These are phyloP conservation scores for Microctonus brassicae DNA, from an alignment of 2,888 invertebrate genomes.

Conservation along the genomic window DNA sequence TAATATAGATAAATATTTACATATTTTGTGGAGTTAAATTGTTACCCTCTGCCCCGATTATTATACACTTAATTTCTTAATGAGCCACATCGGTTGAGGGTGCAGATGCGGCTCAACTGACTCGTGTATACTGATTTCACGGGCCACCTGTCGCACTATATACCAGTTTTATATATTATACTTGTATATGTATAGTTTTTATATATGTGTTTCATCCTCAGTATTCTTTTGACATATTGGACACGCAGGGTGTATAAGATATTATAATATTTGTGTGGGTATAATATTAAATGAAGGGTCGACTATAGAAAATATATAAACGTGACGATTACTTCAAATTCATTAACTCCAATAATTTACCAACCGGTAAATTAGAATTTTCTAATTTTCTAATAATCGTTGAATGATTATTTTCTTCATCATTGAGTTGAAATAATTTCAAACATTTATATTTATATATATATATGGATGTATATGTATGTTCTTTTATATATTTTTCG, in stretches of 20 bases:
- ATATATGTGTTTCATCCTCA: constrained; percentile 49
- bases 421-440: neutral
- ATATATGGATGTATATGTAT: neutral
- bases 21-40: constrained; percentile 31
- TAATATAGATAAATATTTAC: constrained; percentile 40
- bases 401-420: neutral
- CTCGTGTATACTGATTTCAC: constrained; percentile 68
- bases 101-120: constrained; percentile 43
- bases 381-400: too few relatives aligned
- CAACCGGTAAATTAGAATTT: too few relatives aligned
- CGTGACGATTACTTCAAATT: constrained; percentile 44
- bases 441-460: neutral
- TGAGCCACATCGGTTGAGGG: constrained; percentile 57
- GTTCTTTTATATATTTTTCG: neutral
- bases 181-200: neutral
- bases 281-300: constrained; percentile 14
- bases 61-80: constrained; percentile 61
- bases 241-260: constrained; percentile 46
- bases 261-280: too few relatives aligned
- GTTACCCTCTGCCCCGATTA: constrained; percentile 53
- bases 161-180: constrained; percentile 30
- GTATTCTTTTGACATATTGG: constrained; percentile 59
- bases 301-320: neutral
- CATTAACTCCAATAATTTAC: constrained; percentile 40
- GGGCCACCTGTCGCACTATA: constrained; percentile 68